Evolutionary conservation across 2,888 invertebrate genomes (phyloP).

Genomic region (Dynastes maya): DNA sequence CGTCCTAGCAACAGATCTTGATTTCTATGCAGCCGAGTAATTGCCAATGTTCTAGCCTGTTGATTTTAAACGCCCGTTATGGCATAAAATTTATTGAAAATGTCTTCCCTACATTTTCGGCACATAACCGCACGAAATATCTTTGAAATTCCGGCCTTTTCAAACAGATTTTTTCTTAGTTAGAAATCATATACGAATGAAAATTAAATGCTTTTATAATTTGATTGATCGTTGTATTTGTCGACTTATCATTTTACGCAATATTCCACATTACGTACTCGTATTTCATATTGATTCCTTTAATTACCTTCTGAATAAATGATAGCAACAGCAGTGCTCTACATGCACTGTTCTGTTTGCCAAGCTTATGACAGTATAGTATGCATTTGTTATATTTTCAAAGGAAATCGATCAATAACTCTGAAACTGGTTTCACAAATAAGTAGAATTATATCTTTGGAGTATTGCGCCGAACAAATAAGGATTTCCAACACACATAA

Average conservation of each 20-base stretch:
- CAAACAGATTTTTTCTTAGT: background rate
- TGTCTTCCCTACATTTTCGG: no score
- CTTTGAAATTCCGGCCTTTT: no score
- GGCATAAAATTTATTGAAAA: no score
- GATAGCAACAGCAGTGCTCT: background rate
- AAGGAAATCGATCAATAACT: background rate
- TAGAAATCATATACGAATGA: background rate
- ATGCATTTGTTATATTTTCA: background rate
- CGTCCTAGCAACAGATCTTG: constrained; percentile 11
- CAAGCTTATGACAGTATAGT: background rate
- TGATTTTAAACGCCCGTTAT: constrained; percentile 10
- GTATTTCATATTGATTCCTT: constrained; percentile 18
- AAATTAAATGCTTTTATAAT: background rate
- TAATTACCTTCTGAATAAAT: constrained; percentile 33
- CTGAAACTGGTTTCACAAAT: no score
- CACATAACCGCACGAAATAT: no score
- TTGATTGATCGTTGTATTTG: constrained; percentile 5
- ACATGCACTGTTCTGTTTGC: constrained; percentile 4
- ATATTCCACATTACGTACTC: background rate
- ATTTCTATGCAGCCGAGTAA: background rate
- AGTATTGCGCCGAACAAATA: no score
- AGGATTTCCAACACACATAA: no score
- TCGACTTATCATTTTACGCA: background rate
- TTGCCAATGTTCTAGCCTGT: constrained; percentile 20
- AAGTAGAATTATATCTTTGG: no score